phyloP scores from a whole-genome alignment of 2,797 vertebrate genomes.

The Etheostoma perlongum region DNA sequence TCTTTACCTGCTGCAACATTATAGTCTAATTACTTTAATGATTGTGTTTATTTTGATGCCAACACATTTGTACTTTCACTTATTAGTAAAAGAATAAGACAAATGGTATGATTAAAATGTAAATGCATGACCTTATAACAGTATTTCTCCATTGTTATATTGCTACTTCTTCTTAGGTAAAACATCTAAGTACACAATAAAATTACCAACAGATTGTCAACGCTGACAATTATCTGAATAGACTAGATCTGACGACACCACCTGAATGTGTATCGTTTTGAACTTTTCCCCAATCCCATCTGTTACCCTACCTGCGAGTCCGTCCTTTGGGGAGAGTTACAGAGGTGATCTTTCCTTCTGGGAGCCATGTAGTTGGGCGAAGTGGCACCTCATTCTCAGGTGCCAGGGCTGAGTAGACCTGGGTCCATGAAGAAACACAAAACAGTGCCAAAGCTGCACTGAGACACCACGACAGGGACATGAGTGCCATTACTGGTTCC shows the following conservation, averaged over 20 bases:
- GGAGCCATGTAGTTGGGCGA: slow-evolving; percentile 86
- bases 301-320: slow-evolving; percentile 85
- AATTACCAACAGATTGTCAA: no score
- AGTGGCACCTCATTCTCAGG: slow-evolving; percentile 88
- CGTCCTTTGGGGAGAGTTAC: slow-evolving; percentile 88
- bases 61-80: background rate
- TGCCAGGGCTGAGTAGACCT: slow-evolving; percentile 54
- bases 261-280: background rate
- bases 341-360: slow-evolving; percentile 87
- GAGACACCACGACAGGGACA: slow-evolving; percentile 68
- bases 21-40: background rate
- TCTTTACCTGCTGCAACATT: background rate
- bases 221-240: background rate
- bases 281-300: background rate
- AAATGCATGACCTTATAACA: background rate
- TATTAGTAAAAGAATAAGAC: background rate
- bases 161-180: no score
- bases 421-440: slow-evolving; percentile 62
- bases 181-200: no score
- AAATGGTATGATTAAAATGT: background rate
- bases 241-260: background rate
- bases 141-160: no score
- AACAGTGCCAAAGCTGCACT: slow-evolving; percentile 65
- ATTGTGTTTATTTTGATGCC: background rate
- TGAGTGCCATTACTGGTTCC: slow-evolving; percentile 56